Conservation (phyloP, 2,113 vertebrate genomes). For the Pseudonaja textilis region DNA sequence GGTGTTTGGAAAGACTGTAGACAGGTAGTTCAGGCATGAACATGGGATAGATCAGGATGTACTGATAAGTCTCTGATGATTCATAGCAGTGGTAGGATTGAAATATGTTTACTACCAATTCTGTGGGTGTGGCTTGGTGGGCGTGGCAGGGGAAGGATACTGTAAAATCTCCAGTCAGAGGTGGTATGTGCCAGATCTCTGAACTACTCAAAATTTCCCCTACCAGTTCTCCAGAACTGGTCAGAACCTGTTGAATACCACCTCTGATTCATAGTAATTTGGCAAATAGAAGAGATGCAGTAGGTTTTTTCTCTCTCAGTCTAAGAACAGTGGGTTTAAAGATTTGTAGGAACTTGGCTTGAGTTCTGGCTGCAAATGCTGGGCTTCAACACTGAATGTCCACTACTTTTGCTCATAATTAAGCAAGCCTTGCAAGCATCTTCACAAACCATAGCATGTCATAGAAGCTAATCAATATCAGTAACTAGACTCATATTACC, state of each 20-base stretch:
- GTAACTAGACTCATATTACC: neutral
- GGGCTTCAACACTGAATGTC: neutral
- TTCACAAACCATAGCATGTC: neutral
- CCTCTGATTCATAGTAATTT: neutral
- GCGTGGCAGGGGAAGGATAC: no score
- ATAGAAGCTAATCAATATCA: neutral
- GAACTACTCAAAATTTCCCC: no score
- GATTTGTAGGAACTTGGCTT: neutral
- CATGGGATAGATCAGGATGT: neutral
- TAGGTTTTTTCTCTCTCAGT: neutral
- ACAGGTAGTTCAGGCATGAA: neutral
- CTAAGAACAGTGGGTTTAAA: neutral
- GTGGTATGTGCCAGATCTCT: no score
- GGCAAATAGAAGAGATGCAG: neutral
- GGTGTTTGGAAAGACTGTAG: neutral
- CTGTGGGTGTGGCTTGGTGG: no score
- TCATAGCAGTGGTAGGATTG: neutral
- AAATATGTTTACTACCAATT: no score
- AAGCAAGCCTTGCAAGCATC: neutral
- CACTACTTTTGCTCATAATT: neutral
- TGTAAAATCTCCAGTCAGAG: no score
- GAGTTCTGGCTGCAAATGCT: neutral
- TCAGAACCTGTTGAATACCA: no score
- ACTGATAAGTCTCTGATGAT: neutral
- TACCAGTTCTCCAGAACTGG: no score